Evolutionary conservation across 53 echinoderm and acorn worm genomes (phyloP), one percentile per base, ranked within the genome.

Genomic region (Echinometra lucunter): DNA sequence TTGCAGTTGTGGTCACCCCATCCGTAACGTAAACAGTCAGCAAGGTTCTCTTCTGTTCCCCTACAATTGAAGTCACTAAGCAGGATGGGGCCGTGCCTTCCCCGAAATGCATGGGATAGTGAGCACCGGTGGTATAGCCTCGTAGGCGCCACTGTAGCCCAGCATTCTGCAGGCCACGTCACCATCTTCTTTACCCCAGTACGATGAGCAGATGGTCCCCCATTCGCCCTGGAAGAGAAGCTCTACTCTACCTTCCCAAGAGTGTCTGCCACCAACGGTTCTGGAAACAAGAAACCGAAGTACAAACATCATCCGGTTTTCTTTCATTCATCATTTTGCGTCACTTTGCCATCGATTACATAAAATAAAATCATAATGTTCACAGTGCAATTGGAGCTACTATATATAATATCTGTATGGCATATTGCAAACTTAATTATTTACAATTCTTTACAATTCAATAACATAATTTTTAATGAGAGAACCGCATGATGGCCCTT

Each of bases 161-260:
- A 88, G 88, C 88, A 88, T 88, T n/a, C 53, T 88, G 88, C 88
- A 88, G 2, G 56, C 88, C 30, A 88, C 88, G n/a, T 88, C 49
- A 6, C 49, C 88, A 53, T 88, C 88, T 1, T 2, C 4, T 88
- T 55, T 55, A 88, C 35, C 56, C 88, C 88, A 88, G 88, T 13
- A 32, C 13, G 12, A 28, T 1, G 49, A 49, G 18, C 88, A 88
- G 88, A 88, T 88, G n/a, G 88, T 88, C 16, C 56, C 49, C 88
- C 88, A 88, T 10, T 88, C 56, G 1, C n/a, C 88, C 2, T 53
- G 28, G 55, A 5, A 55, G 17, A 88, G 53, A 16, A 88, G 88
- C 56, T 88, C 88, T 34, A 88, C 88, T 30, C 88, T 17, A 28
- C 88, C 88, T 18, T 88, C 88, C 88, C 88, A 88, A 6, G 56